These are phyloP conservation scores for Crotalus horridus DNA, from an alignment of 2,113 vertebrate genomes.

Conservation along the genomic window DNA sequence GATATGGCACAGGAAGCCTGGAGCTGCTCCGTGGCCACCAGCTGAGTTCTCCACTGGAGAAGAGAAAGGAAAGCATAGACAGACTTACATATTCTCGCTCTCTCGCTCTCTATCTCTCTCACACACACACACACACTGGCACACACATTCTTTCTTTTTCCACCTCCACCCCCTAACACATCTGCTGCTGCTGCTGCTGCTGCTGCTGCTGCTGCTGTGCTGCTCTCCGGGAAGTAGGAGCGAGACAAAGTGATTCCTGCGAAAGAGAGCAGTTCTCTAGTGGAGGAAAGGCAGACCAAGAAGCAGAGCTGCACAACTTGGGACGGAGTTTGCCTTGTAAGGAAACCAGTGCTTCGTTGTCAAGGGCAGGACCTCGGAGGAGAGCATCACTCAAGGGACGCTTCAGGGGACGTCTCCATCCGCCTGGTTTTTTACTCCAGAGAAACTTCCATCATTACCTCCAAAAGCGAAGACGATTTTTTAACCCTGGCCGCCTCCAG, in stretches of 20 bases:
- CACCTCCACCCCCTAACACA: constrained; percentile 6
- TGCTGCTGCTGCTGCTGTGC: background rate
- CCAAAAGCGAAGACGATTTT: constrained; percentile 91
- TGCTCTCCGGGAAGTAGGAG: constrained; percentile 2
- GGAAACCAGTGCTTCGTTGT: background rate
- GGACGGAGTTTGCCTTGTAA: constrained; percentile 30
- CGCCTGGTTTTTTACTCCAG: background rate
- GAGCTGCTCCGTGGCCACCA: constrained; percentile 30
- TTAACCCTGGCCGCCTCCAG: constrained; percentile 92
- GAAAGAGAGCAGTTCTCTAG: background rate
- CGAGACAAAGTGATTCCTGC: constrained; percentile 12
- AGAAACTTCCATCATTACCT: constrained; percentile 83
- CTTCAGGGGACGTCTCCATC: background rate
- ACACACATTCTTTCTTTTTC: background rate
- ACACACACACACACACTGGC: background rate
- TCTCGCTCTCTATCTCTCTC: background rate
- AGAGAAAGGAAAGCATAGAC: constrained; percentile 8
- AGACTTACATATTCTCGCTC: background rate
- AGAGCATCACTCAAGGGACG: background rate
- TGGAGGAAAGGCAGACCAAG: background rate
- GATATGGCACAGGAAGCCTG: constrained; percentile 49
- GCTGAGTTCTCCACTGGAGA: constrained; percentile 27
- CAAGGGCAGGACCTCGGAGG: background rate
- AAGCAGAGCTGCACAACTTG: constrained; percentile 25
- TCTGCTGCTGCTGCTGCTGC: background rate